Conservation (phyloP, 2,113 vertebrate species). For the Eclectus roratus region DNA sequence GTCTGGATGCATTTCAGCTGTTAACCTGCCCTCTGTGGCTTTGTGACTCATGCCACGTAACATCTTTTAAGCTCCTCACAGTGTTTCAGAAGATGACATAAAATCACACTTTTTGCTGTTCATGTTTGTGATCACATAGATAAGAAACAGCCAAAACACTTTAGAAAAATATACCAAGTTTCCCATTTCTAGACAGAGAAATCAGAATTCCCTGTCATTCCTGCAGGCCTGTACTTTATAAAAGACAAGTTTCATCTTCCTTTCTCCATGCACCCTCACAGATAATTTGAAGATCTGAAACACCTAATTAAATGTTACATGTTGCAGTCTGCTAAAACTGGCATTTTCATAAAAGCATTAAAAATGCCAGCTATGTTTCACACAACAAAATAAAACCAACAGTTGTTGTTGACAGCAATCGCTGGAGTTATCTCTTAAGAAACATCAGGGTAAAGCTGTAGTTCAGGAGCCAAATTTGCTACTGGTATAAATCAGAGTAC, state of each 20-base stretch:
- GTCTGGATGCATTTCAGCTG: neutral
- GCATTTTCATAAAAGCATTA: neutral
- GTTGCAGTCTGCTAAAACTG: neutral
- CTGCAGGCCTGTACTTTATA: neutral
- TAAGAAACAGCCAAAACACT: neutral
- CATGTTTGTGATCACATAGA: neutral
- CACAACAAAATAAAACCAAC: neutral
- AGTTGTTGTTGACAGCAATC: neutral
- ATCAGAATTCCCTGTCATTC: neutral
- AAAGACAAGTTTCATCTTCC: neutral
- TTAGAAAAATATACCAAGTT: neutral
- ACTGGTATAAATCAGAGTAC: neutral
- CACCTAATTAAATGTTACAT: neutral
- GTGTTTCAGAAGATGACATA: neutral
- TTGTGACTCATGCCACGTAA: neutral
- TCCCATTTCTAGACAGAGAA: neutral
- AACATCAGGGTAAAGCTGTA: neutral
- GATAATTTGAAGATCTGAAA: neutral
- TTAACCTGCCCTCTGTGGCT: neutral
- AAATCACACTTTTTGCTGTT: neutral
- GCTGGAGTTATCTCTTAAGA: neutral
- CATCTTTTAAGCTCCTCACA: neutral
- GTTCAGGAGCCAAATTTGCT: constrained; percentile 4
- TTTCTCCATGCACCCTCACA: neutral
- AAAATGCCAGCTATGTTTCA: neutral